Evolutionary conservation across 2,888 invertebrate genomes (phyloP).

Genomic region (Microdon myrmicae): DNA sequence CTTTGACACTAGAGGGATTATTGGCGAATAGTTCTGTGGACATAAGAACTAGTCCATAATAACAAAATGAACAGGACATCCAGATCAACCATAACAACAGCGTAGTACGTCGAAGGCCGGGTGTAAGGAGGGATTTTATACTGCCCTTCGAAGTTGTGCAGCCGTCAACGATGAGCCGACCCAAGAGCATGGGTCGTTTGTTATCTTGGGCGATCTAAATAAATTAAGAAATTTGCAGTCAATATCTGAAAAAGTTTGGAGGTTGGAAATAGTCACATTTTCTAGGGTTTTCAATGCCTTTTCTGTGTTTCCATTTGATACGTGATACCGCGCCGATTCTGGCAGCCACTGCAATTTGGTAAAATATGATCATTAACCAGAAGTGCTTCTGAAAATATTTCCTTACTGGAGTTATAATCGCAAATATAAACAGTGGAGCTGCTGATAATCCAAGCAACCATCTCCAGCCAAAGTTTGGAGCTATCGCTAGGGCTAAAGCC

Average conservation of each 20-base stretch:
- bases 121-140: conserved; percentile 78
- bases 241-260: background rate
- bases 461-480: conserved; percentile 91
- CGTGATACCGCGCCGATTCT: conserved; percentile 90
- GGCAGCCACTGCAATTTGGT: conserved; percentile 80
- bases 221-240: background rate
- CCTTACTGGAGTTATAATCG: conserved; percentile 81
- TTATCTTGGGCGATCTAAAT: conserved; percentile 85
- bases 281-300: conserved; percentile 86
- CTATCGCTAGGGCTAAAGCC: conserved; percentile 86
- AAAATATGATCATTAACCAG: background rate
- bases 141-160: conserved; percentile 72
- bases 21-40: conserved; percentile 85
- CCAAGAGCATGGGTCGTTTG: conserved; percentile 87
- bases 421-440: conserved; percentile 86
- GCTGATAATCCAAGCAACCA: conserved; percentile 93
- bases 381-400: conserved; percentile 3
- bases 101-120: conserved; percentile 85
- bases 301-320: conserved; percentile 86
- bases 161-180: conserved; percentile 84
- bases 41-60: conserved; percentile 94
- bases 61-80: conserved; percentile 94
- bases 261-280: conserved; percentile 68
- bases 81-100: conserved; percentile 93
- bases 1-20: conserved; percentile 53